Percentiles rank a stretch among this genome's conserved stretches.
phyloP scores from a whole-genome alignment of 1,140 invertebrate species.

The Drosophila rhopaloa region DNA sequence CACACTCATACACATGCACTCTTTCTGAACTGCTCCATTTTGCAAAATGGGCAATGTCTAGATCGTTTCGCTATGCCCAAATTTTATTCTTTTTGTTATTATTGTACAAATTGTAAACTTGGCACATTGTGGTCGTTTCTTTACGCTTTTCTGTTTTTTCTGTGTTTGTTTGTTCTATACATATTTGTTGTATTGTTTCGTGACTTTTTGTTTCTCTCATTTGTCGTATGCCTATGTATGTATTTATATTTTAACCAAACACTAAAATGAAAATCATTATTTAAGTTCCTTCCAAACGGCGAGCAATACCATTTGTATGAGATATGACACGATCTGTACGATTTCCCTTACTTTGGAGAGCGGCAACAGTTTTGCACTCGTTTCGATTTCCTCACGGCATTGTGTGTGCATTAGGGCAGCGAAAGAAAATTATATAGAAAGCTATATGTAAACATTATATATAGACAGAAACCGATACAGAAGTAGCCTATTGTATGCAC shows the following conservation, averaged over 20 bases:
- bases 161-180: conserved; percentile 28
- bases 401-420: conserved; percentile 61
- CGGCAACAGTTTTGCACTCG: conserved; percentile 40
- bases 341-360: conserved; percentile 46
- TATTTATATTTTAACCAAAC: conserved; percentile 50
- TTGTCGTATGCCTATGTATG: conserved; percentile 25
- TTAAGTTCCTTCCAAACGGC: conserved; percentile 72
- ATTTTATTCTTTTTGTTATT: conserved; percentile 34
- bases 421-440: conserved; percentile 51
- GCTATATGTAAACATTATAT: conserved; percentile 43
- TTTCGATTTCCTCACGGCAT: conserved; percentile 69
- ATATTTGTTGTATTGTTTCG: conserved; percentile 38
- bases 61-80: conserved; percentile 27
- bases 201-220: conserved; percentile 19
- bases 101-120: conserved; percentile 62
- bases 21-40: conserved; percentile 26
- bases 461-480: conserved; percentile 40
- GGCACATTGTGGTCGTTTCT: conserved; percentile 42
- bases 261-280: conserved; percentile 51
- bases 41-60: conserved; percentile 36
- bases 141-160: conserved; percentile 5
- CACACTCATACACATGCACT: conserved; percentile 32
- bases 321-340: conserved; percentile 60
- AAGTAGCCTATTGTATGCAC: conserved; percentile 66
- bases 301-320: conserved; percentile 46